A percentile compares a stretch with the other conserved stretches of the same genome.
These are phyloP conservation scores for Ciconia stormi DNA, from an alignment of 2,113 vertebrate genomes.

Conservation along the genomic window DNA sequence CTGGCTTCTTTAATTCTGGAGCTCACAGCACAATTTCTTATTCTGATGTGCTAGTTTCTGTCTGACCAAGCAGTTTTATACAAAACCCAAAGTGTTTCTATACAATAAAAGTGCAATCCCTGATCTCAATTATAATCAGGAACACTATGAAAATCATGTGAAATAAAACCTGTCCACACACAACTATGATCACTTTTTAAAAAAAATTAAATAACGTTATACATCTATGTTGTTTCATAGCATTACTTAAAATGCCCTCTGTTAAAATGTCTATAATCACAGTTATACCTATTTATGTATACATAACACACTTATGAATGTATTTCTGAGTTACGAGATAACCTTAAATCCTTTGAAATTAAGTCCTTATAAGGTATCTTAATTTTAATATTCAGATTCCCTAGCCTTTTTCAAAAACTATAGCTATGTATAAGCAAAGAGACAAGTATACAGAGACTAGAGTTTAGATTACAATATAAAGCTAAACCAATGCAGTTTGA, in stretches of 20 bases:
- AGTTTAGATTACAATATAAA: not conserved
- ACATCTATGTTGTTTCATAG: not conserved
- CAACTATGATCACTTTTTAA: not conserved
- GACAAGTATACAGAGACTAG: not conserved
- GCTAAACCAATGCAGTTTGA: not conserved
- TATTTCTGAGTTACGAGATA: not conserved
- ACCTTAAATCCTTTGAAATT: not conserved
- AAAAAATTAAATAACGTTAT: not conserved
- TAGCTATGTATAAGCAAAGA: not conserved
- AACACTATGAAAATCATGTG: not conserved
- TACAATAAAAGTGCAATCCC: not conserved
- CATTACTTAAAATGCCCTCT: not conserved
- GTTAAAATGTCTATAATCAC: not conserved
- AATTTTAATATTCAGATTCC: not conserved
- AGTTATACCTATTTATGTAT: not conserved
- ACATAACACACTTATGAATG: not conserved
- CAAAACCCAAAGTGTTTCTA: not conserved
- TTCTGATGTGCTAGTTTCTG: not conserved
- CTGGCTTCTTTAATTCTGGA: not conserved
- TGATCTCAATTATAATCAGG: not conserved
- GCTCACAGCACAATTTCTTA: not conserved
- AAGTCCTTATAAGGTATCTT: not conserved
- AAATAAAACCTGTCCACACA: not conserved
- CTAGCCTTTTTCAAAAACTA: not conserved
- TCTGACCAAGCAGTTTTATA: not conserved